Percentiles rank a stretch among this genome's conserved stretches.
Evolutionary conservation across 2,888 invertebrate genomes (phyloP).

Genomic region (Sclerodermus sp.): DNA sequence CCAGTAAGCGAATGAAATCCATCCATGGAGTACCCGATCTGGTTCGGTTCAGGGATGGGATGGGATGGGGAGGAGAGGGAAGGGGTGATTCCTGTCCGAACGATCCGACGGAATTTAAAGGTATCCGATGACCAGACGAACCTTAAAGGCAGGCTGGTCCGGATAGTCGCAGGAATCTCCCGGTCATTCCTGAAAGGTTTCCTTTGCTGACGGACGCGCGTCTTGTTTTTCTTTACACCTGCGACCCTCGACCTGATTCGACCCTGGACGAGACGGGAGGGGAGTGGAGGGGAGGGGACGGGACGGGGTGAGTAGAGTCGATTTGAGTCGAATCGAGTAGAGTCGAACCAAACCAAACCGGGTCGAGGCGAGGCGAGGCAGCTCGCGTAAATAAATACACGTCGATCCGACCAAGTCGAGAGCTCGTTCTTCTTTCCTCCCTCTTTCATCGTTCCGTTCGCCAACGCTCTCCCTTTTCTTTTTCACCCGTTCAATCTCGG

Average conservation of each 20-base stretch:
- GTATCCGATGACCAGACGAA: conserved; percentile 42
- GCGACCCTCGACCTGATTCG: conserved; percentile 7
- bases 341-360: no score
- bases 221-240: conserved; percentile 18
- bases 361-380: no score
- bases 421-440: neutral
- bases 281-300: no score
- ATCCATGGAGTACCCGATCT: no score
- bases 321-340: no score
- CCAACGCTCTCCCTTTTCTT: neutral
- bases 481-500: neutral
- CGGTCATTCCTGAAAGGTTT: conserved; percentile 28
- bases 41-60: no score
- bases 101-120: conserved; percentile 45
- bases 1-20: no score
- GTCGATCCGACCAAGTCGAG: neutral
- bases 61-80: no score
- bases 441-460: neutral
- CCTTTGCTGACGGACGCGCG: conserved; percentile 7
- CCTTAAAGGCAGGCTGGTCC: conserved; percentile 14
- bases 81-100: conserved; percentile 18
- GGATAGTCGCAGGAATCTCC: conserved; percentile 16
- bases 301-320: no score
- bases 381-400: conserved; percentile 6
- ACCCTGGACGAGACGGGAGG: no score